Evolutionary conservation across 2,113 vertebrate genomes (phyloP), one percentile per base, ranked within the genome.

Genomic region (Cavia porcellus): DNA sequence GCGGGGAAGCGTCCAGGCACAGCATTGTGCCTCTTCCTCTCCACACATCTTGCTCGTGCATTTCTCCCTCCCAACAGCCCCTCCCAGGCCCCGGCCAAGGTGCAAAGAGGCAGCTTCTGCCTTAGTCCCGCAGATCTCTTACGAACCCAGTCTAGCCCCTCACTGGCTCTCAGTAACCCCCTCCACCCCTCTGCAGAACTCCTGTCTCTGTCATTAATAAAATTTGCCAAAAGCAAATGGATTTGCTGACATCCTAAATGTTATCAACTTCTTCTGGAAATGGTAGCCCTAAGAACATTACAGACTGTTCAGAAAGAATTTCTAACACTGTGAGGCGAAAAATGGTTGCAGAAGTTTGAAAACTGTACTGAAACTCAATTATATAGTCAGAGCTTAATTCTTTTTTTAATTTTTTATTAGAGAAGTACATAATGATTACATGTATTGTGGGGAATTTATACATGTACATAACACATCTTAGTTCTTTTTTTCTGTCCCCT

Each of bases 171-270:
- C 64, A 42, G 24, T 35, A 45, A 47, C 32, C 14, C 30, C 42
- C 7, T 47, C 19, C 0, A 4, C 13, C 42, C 15, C 74, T 82
- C 89, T 75, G 47, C 5, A 79, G 50, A 68, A 89, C 38, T 86
- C 62, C 13, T 3, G 0, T 77, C 72, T 66, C 14, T 79, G 22
- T 79, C 42, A 35, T 64, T 59, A 50, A 42, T 77, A 80, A 19
- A 47, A 47, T 79, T 30, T 79, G 45, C 75, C 45, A 90, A 89
- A 97, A 82, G 45, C 68, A 94, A 55, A 50, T 77, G 64, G 72
- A 83, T 86, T 85, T 79, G 57, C 66, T 85, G 42, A 93, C 30
- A 70, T 92, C 45, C 20, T 84, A 57, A 77, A 84, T 50, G 17
- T 50, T 32, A 42, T 85, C 79, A 82, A 84, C 74, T 86, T 30